These are phyloP conservation scores for Nomia melanderi DNA, from an alignment of 1,140 invertebrate species.

Conservation along the genomic window DNA sequence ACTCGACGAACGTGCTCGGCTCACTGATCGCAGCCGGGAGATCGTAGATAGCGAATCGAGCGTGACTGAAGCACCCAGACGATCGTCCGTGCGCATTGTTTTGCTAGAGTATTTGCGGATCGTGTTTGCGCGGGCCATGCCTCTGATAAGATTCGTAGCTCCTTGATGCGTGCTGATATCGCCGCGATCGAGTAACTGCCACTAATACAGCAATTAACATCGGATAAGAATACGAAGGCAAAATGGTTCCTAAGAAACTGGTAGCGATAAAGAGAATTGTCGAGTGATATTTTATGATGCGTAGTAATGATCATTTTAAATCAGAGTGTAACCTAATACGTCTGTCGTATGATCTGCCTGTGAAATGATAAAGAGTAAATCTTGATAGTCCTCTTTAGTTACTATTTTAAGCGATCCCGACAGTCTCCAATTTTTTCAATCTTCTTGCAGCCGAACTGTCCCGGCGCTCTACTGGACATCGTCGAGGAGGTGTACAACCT, in stretches of 20 bases:
- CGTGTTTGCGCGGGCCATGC: not conserved
- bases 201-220: no score
- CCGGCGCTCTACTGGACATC: conserved; percentile 79
- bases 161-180: not conserved
- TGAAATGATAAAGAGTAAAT: no score
- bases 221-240: no score
- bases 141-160: not conserved
- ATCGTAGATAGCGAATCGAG: conserved; percentile 19
- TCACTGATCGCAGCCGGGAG: not conserved
- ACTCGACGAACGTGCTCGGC: not conserved
- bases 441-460: conserved; percentile 62
- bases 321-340: no score
- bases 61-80: not conserved
- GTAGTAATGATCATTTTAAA: no score
- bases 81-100: not conserved
- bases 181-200: no score
- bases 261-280: no score
- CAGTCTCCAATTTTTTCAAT: not conserved
- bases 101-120: not conserved
- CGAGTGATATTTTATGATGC: no score
- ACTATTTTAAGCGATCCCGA: no score
- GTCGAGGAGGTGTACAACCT: conserved; percentile 87
- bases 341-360: no score
- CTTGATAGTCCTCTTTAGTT: no score
- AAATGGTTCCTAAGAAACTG: no score